Evolutionary conservation across 2,888 invertebrate genomes (phyloP).

Genomic region (Apodemia zela): DNA sequence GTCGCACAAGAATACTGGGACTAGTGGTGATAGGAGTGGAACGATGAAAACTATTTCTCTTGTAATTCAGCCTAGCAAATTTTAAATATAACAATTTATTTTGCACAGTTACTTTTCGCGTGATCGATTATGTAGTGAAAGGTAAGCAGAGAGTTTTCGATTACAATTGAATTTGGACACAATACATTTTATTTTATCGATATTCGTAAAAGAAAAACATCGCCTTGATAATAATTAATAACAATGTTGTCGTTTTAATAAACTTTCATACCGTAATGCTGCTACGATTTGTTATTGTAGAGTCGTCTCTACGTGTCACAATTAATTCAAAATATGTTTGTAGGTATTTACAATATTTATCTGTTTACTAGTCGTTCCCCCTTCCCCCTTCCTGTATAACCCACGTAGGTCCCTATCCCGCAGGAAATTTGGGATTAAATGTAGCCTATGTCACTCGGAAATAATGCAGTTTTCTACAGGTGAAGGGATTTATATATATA

Average conservation of each 20-base stretch:
- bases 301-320: not conserved
- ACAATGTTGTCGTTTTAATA: not conserved
- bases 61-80: too few species aligned
- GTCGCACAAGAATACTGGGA: too few species aligned
- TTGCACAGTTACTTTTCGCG: constrained; percentile 11
- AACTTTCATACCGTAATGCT: not conserved
- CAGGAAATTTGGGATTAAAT: too few species aligned
- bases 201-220: not conserved
- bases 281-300: not conserved
- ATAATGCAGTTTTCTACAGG: too few species aligned
- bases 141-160: not conserved
- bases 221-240: not conserved
- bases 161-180: not conserved
- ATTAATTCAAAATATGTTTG: not conserved
- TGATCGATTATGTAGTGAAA: constrained; percentile 10
- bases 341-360: not conserved
- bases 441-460: too few species aligned
- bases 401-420: too few species aligned
- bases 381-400: too few species aligned
- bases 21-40: too few species aligned
- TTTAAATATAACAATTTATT: not conserved
- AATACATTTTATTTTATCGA: not conserved
- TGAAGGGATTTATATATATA: too few species aligned
- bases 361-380: too few species aligned
- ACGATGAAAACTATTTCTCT: too few species aligned